A percentile compares a stretch with the other conserved stretches of the same genome.
These are phyloP conservation scores for Myioborus melanocephalus DNA, from an alignment of 2,797 vertebrate genomes.

Conservation along the genomic window DNA sequence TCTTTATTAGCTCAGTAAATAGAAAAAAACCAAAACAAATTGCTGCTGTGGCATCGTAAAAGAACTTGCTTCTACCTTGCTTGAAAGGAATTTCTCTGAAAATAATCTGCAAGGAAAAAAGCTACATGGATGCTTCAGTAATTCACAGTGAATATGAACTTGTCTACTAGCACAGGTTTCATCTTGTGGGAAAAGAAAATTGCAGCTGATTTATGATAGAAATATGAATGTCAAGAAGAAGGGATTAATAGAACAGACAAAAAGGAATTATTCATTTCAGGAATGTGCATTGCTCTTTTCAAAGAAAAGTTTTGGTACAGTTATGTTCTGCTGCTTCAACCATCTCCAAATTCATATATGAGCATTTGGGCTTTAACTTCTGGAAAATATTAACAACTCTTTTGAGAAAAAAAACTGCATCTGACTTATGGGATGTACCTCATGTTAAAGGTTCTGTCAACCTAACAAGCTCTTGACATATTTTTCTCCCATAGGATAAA, in stretches of 20 bases:
- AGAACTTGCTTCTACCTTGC: not conserved
- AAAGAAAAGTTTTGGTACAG: not conserved
- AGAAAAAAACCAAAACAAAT: not conserved
- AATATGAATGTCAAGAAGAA: not conserved
- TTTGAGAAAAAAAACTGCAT: not conserved
- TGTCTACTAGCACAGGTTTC: not conserved
- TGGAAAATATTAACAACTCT: not conserved
- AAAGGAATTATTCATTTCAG: not conserved
- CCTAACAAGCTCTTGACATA: not conserved
- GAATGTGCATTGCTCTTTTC: not conserved
- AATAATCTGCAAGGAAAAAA: not conserved
- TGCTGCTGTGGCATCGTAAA: not conserved
- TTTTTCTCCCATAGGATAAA: not conserved
- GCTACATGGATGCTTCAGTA: not conserved
- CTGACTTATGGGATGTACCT: not conserved
- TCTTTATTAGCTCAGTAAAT: not conserved
- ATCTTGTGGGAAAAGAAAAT: not conserved
- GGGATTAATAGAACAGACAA: not conserved
- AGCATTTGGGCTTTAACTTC: conserved; percentile 12
- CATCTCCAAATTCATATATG: not conserved
- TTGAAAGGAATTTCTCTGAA: not conserved
- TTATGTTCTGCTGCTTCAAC: not conserved
- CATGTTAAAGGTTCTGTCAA: not conserved
- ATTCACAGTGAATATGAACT: not conserved
- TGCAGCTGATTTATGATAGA: conserved; percentile 12